phyloP scores from a whole-genome alignment of 2,113 vertebrate species.

The Peromyscus californicus region DNA sequence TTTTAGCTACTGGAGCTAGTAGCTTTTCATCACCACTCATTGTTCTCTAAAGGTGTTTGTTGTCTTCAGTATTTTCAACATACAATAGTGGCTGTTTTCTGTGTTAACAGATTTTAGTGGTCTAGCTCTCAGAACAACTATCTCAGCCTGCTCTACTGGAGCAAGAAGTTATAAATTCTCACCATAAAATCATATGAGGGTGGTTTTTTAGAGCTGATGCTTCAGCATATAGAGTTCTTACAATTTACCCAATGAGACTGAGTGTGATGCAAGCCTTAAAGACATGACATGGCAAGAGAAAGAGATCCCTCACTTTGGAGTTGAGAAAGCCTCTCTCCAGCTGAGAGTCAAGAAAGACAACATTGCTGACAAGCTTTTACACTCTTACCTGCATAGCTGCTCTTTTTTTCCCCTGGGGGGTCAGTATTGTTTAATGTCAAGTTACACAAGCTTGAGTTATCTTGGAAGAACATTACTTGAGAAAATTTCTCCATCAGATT shows the following conservation, averaged over 20 bases:
- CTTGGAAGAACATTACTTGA: background rate
- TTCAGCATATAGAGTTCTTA: background rate
- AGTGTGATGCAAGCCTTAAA: background rate
- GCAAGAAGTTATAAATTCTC: background rate
- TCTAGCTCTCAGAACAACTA: background rate
- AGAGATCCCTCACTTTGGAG: background rate
- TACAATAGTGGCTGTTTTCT: background rate
- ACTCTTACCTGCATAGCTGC: background rate
- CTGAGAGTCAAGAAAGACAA: background rate
- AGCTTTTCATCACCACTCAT: background rate
- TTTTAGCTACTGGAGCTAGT: background rate
- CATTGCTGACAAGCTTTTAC: background rate
- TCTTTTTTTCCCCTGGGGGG: too few relatives aligned
- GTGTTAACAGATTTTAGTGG: background rate
- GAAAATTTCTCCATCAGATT: background rate
- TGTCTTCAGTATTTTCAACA: background rate
- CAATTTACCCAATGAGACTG: background rate
- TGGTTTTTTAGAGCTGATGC: background rate
- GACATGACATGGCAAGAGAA: background rate
- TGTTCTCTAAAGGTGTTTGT: background rate
- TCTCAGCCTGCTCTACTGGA: background rate
- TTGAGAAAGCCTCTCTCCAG: background rate
- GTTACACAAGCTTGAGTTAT: background rate
- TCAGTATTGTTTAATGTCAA: background rate
- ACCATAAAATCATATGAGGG: background rate